A percentile compares a stretch with the other conserved stretches of the same genome.
Evolutionary conservation across 2,113 vertebrate genomes (phyloP).

Genomic region (Urocitellus parryii): DNA sequence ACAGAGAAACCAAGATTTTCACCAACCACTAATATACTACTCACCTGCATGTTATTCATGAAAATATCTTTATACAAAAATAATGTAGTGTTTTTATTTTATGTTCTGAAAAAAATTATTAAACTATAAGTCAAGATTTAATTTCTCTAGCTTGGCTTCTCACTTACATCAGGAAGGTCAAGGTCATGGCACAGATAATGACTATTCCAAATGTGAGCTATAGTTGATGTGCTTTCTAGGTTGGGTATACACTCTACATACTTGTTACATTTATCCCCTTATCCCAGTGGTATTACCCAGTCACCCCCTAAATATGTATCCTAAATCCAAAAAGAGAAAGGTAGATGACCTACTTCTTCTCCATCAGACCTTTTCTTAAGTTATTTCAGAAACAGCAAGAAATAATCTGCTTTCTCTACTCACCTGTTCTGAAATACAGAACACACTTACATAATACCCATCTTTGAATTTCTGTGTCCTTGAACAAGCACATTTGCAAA

Average conservation of each 20-base stretch:
- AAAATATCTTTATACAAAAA: constrained; percentile 56
- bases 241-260: background rate
- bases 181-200: background rate
- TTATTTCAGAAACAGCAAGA: constrained; percentile 1
- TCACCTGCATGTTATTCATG: constrained; percentile 42
- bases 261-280: background rate
- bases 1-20: background rate
- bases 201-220: background rate
- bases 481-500: constrained; percentile 49
- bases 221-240: constrained; percentile 16
- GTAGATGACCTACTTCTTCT: background rate
- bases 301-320: background rate
- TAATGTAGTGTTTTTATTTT: constrained; percentile 51
- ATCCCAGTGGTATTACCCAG: background rate
- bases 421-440: background rate
- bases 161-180: background rate
- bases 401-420: background rate
- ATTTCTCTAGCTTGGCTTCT: constrained; percentile 62
- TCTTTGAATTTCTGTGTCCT: background rate
- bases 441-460: background rate
- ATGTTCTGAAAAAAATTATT: constrained; percentile 8
- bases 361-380: background rate
- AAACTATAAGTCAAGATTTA: constrained; percentile 30
- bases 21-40: constrained; percentile 12
- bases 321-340: constrained; percentile 35